Evolutionary conservation across 2,113 vertebrate species (phyloP), one percentile per base, ranked within the genome.

Genomic region (Canis aureus): DNA sequence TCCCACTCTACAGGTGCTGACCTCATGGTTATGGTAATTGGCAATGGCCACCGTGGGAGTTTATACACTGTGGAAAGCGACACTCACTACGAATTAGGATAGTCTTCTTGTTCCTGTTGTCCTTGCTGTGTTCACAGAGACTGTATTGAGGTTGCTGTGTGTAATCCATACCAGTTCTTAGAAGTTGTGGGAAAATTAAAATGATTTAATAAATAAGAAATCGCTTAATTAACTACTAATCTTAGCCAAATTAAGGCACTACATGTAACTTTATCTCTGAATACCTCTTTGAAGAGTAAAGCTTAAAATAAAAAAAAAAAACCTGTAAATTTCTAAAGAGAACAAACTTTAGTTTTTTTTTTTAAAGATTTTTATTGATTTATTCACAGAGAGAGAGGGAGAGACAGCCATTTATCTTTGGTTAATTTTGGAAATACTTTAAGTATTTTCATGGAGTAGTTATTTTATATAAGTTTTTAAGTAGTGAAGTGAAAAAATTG

Each of bases 391-490:
- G 43, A 43, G 43, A 43, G 43, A 43, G 43, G 43, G 43, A 43
- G 43, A 43, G 43, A 43, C 43, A 55, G n/a, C 49, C 38, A 69
- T 85, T 92, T 4, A 49, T 62, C 10, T 81, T 86, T 12, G n/a
- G 38, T 12, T 85, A 89, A 67, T 43, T 85, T 67, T 38, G n/a
- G n/a, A 94, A 89, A 15, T 89, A 85, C 35, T 96, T 84, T 60
- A 89, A 27, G 66, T 76, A 35, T 23, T 85, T 81, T 85, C 51
- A 57, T 20, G 76, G 11, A 92, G 25, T 17, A 60, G 3, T 1
- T 83, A 89, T 86, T 81, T 91, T 88, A 49, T 38, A 64, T 7
- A 78, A n/a, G 23, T 76, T 89, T 82, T 91, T 91, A 73, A n/a
- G 35, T 51, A 59, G 16, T 53, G 16, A 91, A 83, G 59, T 95